Evolutionary conservation across 2,797 vertebrate species (phyloP).

Genomic region (Thunnus albacares): DNA sequence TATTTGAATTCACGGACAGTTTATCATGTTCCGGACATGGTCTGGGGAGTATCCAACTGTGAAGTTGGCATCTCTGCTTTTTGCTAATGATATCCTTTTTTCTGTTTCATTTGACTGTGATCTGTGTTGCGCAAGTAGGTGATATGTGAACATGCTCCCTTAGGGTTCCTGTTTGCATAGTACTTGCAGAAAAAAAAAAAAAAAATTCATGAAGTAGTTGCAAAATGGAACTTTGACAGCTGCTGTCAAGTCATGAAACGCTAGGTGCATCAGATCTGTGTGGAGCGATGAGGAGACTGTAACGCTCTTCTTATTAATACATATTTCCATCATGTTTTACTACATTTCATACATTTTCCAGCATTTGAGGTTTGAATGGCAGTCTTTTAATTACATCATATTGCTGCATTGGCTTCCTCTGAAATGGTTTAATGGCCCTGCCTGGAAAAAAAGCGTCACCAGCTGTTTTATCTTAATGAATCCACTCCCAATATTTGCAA

Average conservation of each 20-base stretch:
- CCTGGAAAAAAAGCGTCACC: no score
- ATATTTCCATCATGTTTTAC: no score
- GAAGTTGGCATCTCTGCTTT: neutral
- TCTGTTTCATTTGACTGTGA: neutral
- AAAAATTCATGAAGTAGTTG: neutral
- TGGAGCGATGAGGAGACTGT: no score
- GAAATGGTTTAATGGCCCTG: no score
- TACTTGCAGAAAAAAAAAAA: conserved; percentile 4
- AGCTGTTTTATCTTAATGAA: no score
- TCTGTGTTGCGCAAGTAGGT: conserved; percentile 16
- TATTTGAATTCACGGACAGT: conserved; percentile 13
- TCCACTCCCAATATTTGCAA: no score
- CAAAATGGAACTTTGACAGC: neutral
- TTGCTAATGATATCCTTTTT: neutral
- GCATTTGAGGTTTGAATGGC: no score
- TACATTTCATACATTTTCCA: no score
- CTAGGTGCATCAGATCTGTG: no score
- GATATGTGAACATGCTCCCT: conserved; percentile 10
- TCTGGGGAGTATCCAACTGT: neutral
- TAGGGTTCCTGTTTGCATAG: conserved; percentile 5
- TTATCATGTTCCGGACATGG: neutral
- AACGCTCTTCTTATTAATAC: no score
- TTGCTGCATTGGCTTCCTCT: no score
- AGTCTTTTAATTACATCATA: no score
- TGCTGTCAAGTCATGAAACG: neutral